phyloP scores from a whole-genome alignment of 2,797 vertebrate genomes.

The Schizopygopsis malacanthus region DNA sequence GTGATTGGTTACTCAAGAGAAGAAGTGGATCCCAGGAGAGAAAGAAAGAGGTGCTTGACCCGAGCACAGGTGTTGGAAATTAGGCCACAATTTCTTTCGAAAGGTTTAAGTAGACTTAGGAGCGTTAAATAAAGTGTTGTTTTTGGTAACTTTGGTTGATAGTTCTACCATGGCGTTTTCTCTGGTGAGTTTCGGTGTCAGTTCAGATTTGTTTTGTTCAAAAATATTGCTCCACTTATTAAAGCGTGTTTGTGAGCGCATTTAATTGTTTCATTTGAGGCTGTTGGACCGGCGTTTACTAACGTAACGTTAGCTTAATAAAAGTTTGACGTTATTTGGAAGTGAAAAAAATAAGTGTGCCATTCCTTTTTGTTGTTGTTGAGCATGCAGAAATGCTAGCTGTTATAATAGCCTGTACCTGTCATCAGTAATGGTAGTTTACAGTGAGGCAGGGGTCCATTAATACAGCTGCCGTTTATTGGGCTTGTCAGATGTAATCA shows the following conservation, averaged over 20 bases:
- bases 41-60: background rate
- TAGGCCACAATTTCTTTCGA: constrained; percentile 43
- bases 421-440: background rate
- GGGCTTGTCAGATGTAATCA: background rate
- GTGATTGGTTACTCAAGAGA: constrained; percentile 48
- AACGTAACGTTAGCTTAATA: no score
- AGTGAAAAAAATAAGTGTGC: background rate
- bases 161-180: constrained; percentile 80
- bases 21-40: background rate
- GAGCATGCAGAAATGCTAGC: background rate
- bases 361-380: background rate
- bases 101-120: constrained; percentile 66
- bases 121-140: constrained; percentile 9
- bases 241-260: no score
- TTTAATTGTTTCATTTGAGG: background rate
- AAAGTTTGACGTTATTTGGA: background rate
- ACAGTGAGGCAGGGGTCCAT: background rate
- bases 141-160: constrained; percentile 63
- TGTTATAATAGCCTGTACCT: background rate
- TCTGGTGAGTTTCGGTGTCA: constrained; percentile 73
- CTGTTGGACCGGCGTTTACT: background rate
- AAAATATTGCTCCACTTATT: background rate
- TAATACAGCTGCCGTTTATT: background rate
- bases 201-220: background rate
- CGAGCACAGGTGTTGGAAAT: constrained; percentile 55